These are phyloP conservation scores for Cylloceria caligata DNA, from an alignment of 2,888 invertebrate species.

Conservation along the genomic window DNA sequence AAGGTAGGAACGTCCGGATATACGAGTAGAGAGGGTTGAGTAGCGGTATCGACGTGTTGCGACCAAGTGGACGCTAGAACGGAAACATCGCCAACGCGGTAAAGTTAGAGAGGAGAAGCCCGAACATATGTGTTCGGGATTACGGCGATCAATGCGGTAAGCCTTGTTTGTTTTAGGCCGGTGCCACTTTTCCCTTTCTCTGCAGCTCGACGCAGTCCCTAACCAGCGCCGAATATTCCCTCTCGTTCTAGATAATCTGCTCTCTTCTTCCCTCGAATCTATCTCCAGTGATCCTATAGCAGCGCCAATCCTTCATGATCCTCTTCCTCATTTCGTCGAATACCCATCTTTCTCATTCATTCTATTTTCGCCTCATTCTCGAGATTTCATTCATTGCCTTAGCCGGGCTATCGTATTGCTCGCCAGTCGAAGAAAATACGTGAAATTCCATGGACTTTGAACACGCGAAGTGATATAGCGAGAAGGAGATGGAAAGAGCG, in stretches of 20 bases:
- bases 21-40: slow-evolving; percentile 23
- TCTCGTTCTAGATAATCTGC: not conserved
- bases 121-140: slow-evolving; percentile 77
- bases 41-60: slow-evolving; percentile 51
- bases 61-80: slow-evolving; percentile 57
- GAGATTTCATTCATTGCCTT: slow-evolving; percentile 74
- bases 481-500: slow-evolving; percentile 9
- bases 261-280: slow-evolving; percentile 39
- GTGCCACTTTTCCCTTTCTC: slow-evolving; percentile 69
- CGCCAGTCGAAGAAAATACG: slow-evolving; percentile 52
- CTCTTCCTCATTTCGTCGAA: slow-evolving; percentile 52
- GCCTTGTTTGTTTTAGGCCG: slow-evolving; percentile 81
- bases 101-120: slow-evolving; percentile 47
- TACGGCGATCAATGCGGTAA: slow-evolving; percentile 83
- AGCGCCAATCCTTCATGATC: slow-evolving; percentile 34
- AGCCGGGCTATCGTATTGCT: slow-evolving; percentile 65
- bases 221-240: slow-evolving; percentile 2
- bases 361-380: slow-evolving; percentile 19
- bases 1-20: slow-evolving; percentile 47
- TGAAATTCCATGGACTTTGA: slow-evolving; percentile 29
- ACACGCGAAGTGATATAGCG: slow-evolving; percentile 49
- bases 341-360: slow-evolving; percentile 17
- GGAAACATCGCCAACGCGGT: slow-evolving; percentile 41
- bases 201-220: slow-evolving; percentile 27
- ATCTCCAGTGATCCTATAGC: slow-evolving; percentile 49